Evolutionary conservation across 2,797 vertebrate species (phyloP), one percentile per base, ranked within the genome.

Genomic region (Oreochromis mossambicus): DNA sequence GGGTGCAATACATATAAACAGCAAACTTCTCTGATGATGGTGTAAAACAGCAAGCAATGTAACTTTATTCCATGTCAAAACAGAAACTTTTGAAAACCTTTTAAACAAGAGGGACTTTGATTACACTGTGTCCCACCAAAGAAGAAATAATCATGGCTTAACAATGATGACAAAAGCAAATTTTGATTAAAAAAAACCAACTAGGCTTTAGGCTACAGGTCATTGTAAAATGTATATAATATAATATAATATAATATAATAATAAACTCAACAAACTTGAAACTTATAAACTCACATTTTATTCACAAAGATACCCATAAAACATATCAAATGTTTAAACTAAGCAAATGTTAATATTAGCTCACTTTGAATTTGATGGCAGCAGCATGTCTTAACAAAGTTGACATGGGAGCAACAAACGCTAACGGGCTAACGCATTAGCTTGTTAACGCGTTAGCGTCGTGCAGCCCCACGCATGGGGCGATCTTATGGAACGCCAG

Each of bases 261-360:
- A 58, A 34, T 61, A 61, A 61, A 61, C 29, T 61, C 56, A 61
- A 19, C 15, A 58, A 61, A 61, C 29, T 34, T 61, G 56, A 61
- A 34, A 61, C 56, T 61, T 29, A 58, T 14, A 43, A 68, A 9
- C 8, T 24, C 21, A 17, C 8, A 32, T 58, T 58, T 58, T 58
- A 58, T 54, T 54, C n/a, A 54, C n/a, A 54, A 54, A 24, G n/a
- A 54, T 21, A 24, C 51, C 11, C 51, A 54, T 12, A n/a, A 61
- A 34, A 61, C 15, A 58, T 58, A 17, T 58, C 55, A 6, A 58
- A 58, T 32, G 55, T 58, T 58, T 32, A 4, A 58, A 1, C 56
- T 36, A 19, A 61, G 56, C 36, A 34, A 61, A 61, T 34, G 9
- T 34, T 34, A 34, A 61, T 19, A 61, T 61, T 61, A 61, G 56